Conservation (phyloP, 2,113 vertebrate species). For the Cynocephalus volans region DNA sequence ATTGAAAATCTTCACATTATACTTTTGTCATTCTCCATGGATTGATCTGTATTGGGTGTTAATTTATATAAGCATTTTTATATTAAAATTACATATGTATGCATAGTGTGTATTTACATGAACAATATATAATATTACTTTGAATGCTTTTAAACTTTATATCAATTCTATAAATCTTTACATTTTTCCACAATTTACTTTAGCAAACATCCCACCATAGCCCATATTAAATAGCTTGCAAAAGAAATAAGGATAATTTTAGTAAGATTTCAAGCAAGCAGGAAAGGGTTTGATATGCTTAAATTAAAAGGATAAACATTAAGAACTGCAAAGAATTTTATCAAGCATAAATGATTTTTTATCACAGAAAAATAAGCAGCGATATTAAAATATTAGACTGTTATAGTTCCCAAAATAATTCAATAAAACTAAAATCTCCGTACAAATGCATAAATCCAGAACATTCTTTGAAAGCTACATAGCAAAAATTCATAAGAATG, state of each 20-base stretch:
- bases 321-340: not conserved
- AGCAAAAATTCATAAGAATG: not conserved
- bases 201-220: not conserved
- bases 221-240: not conserved
- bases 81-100: not conserved
- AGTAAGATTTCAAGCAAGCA: not conserved
- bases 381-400: constrained; percentile 39
- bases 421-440: not conserved
- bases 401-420: not conserved
- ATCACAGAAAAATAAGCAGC: not conserved
- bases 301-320: not conserved
- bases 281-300: not conserved
- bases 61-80: not conserved
- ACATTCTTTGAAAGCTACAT: not conserved
- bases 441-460: not conserved
- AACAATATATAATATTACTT: not conserved
- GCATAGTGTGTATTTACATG: not conserved
- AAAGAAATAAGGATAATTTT: not conserved
- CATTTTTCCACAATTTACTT: not conserved
- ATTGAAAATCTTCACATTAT: not conserved
- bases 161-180: not conserved
- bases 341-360: not conserved
- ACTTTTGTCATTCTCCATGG: not conserved
- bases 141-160: not conserved
- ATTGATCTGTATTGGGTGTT: not conserved